Conservation (phyloP, 2,888 invertebrate species). For the Pristionchus mayeri region DNA sequence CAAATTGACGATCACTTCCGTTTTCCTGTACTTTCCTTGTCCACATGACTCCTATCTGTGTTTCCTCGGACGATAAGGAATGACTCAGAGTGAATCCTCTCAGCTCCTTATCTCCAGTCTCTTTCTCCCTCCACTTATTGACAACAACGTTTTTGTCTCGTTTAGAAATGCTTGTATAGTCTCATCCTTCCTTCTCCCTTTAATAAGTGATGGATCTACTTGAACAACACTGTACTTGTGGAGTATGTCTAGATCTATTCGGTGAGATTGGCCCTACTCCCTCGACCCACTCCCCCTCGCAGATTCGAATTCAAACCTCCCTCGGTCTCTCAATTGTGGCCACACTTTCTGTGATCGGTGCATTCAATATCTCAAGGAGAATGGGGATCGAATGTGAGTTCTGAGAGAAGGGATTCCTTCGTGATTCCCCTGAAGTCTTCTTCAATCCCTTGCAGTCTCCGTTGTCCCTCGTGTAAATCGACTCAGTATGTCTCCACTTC, state of each 20-base stretch:
- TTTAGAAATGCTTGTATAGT: no score
- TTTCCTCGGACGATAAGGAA: conserved; percentile 16
- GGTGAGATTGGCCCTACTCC: not conserved
- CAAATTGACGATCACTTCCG: no score
- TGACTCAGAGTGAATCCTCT: not conserved
- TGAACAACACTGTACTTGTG: conserved; percentile 28
- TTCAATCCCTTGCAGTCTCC: not conserved
- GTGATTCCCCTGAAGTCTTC: no score
- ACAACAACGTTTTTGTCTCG: not conserved
- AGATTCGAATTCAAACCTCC: not conserved
- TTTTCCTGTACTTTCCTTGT: no score
- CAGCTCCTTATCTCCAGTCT: conserved; percentile 11
- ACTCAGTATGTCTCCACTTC: conserved; percentile 1
- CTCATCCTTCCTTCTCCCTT: not conserved
- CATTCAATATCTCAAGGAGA: conserved; percentile 25
- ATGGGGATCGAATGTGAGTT: conserved; percentile 33
- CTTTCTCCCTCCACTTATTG: not conserved
- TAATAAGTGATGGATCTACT: not conserved
- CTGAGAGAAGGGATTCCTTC: no score
- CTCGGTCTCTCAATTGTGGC: conserved; percentile 29
- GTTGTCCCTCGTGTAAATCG: conserved; percentile 37
- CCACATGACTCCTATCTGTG: no score
- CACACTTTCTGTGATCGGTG: conserved; percentile 46
- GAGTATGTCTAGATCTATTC: conserved; percentile 39
- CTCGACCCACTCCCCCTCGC: not conserved